phyloP scores from a whole-genome alignment of 2,113 vertebrate species.

The Octodon degus region DNA sequence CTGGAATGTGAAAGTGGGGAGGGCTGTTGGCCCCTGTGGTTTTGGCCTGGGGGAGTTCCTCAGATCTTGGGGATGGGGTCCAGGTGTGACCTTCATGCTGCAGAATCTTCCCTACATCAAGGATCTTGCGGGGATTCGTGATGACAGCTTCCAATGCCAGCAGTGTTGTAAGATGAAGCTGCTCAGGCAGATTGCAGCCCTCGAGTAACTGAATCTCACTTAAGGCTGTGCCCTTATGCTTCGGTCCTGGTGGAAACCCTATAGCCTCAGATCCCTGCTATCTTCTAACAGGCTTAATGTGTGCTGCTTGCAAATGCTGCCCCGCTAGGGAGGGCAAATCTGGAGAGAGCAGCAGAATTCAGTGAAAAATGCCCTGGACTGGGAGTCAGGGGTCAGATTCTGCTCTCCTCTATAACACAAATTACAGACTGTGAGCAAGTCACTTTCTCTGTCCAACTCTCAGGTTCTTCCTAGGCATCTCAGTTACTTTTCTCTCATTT shows the following conservation, averaged over 20 bases:
- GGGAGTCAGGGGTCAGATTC: not conserved
- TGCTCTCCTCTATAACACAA: not conserved
- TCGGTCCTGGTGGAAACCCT: not conserved
- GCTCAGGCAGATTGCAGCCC: not conserved
- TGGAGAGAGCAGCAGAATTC: not conserved
- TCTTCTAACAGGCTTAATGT: not conserved
- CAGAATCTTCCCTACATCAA: too few species aligned
- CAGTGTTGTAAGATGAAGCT: not conserved
- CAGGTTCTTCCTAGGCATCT: not conserved
- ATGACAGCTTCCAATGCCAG: not conserved
- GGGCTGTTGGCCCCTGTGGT: not conserved
- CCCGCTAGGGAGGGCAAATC: not conserved
- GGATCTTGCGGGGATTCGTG: not conserved
- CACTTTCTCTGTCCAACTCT: not conserved
- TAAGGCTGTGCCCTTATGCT: not conserved
- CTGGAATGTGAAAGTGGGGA: not conserved
- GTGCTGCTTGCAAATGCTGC: too few species aligned
- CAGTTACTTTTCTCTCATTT: too few species aligned
- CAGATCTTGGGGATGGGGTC: not conserved
- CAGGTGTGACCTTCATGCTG: not conserved
- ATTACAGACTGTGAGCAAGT: not conserved
- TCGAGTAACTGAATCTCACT: not conserved
- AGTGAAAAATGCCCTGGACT: not conserved
- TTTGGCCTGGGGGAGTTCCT: not conserved
- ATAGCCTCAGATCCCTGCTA: not conserved